Base-by-base conservation (phyloP, 2,113 vertebrate species). In the Bombycilla garrulus region DNA sequence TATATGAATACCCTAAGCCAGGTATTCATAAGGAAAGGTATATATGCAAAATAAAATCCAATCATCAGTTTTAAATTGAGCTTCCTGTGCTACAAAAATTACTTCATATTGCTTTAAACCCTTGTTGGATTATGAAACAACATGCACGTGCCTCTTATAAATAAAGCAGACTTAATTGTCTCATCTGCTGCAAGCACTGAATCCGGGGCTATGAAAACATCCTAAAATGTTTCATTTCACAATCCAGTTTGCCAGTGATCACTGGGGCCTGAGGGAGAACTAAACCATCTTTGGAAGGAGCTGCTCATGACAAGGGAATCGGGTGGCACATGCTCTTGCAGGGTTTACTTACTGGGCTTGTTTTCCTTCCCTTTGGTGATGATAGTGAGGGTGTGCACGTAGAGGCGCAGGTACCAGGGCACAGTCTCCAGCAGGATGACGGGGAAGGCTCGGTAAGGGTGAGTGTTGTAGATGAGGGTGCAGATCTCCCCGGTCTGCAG, bases 381-480 rank as follows among this genome's bases (percentile, higher is more conserved):
- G 96, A 99, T 98, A 11, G 98, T 98, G 53, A 99, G 98, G 0
- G 99, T 99, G 97, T 99, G 99, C 93, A 99, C 97, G 13, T 99
- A 99, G 50, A 99, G 98, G 12, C 99, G 98, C 80, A 99, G 98
- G 90, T 99, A 99, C 99, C 99, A 99, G 10, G 99, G 99, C 88
- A 99, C 99, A 0, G 98, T 97, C 80, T 99, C 99, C 97, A 99
- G 97, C 90, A 99, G 98, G 82, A 99, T 95, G 35, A 99, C 98
- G 0, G 99, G 99, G 94, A 99, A 99, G 48, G 99, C 98, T 82
- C 99, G 97, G 97, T 98, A 99, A 0, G 99, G 99, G 94, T 99
- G 99, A 42, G 99, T 97, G 97, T 99, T 99, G 96, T 99, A 98
- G 84, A 99, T 97, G 64, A 99, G 96, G 0, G 99, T 99, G 96